phyloP scores from a whole-genome alignment of 2,113 vertebrate species.

The Alethe diademata region DNA sequence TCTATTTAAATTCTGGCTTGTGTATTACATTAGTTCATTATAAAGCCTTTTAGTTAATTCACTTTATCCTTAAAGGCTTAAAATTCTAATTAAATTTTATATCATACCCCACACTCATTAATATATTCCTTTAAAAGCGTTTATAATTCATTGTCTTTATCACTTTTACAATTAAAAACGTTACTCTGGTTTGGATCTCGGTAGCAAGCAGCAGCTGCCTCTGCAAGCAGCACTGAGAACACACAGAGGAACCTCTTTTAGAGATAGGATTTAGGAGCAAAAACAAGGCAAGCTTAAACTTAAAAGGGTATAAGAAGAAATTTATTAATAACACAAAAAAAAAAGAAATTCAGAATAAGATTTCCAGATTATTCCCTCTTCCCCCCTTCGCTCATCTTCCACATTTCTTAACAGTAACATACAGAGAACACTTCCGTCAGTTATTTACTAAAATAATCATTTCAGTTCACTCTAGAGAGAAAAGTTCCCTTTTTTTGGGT shows the following conservation, averaged over 20 bases:
- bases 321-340: too few species aligned
- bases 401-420: too few species aligned
- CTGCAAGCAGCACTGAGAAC: not conserved
- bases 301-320: too few species aligned
- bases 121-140: conserved; percentile 35
- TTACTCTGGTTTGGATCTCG: not conserved
- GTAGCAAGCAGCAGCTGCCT: not conserved
- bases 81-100: conserved; percentile 56
- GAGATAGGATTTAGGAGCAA: too few species aligned
- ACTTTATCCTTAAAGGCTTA: conserved; percentile 48
- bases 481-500: too few species aligned
- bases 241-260: not conserved
- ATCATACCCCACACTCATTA: conserved; percentile 17
- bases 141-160: conserved; percentile 28
- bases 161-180: not conserved
- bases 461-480: too few species aligned
- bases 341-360: too few species aligned
- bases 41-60: conserved; percentile 54
- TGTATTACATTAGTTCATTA: conserved; percentile 31
- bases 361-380: too few species aligned
- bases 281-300: too few species aligned
- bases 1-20: not conserved
- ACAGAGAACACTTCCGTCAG: too few species aligned
- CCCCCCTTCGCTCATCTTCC: too few species aligned
- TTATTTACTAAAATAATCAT: too few species aligned